A percentile compares a stretch with the other conserved stretches of the same genome.
Conservation (phyloP, 2,888 invertebrate species). For the Dryococelus australis region DNA sequence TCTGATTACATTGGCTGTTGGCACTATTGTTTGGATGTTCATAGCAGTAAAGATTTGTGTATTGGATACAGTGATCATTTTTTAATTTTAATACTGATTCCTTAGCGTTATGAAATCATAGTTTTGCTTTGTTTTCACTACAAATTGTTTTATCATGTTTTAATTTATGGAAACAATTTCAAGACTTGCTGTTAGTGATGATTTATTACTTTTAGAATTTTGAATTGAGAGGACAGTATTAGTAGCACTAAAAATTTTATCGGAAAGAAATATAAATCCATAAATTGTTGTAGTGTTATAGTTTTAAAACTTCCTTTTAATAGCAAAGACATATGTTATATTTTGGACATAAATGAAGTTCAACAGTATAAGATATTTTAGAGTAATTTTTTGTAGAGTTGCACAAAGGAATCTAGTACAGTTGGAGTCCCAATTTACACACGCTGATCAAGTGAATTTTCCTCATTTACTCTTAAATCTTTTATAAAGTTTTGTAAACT, state of each 20-base stretch:
- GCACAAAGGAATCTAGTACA: too few species aligned
- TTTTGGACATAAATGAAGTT: too few species aligned
- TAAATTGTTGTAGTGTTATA: neutral
- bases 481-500: too few species aligned
- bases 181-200: neutral
- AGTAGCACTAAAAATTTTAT: neutral
- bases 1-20: too few species aligned
- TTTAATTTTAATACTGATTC: neutral
- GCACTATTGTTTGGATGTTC: neutral
- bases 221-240: neutral
- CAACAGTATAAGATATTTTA: too few species aligned
- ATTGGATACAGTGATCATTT: neutral
- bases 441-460: too few species aligned
- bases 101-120: neutral
- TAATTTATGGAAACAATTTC: neutral
- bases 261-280: neutral
- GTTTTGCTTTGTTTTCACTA: neutral
- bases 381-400: too few species aligned
- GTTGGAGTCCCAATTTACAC: too few species aligned
- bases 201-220: neutral
- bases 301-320: neutral
- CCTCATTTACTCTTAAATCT: too few species aligned
- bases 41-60: neutral
- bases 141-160: neutral
- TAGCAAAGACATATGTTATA: too few species aligned